Percentiles rank a stretch among this genome's conserved stretches.
phyloP scores from a whole-genome alignment of 2,888 invertebrate species.

The Phytoseiulus persimilis region DNA sequence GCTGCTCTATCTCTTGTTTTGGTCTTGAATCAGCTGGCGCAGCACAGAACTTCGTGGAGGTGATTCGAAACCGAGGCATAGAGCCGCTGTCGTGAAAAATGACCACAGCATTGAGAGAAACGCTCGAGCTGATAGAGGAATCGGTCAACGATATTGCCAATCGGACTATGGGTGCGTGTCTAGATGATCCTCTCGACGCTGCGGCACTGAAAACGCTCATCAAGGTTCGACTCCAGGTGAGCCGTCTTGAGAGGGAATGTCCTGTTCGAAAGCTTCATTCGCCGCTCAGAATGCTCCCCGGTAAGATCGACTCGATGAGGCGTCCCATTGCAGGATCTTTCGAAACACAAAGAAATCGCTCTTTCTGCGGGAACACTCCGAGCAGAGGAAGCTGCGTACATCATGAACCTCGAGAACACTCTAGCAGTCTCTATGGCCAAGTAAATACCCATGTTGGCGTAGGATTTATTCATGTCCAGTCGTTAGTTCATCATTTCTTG shows the following conservation, averaged over 20 bases:
- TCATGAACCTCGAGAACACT: not conserved
- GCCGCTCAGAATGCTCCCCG: too few relatives aligned
- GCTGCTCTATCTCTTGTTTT: too few relatives aligned
- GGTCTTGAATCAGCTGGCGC: too few relatives aligned
- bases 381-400: not conserved
- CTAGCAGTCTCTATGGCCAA: not conserved
- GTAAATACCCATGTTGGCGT: not conserved
- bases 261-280: too few relatives aligned
- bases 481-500: not conserved
- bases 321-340: not conserved
- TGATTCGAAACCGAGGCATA: too few relatives aligned
- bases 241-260: not conserved
- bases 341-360: not conserved
- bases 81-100: not conserved
- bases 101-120: not conserved
- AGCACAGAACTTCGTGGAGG: too few relatives aligned
- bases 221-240: constrained; percentile 12
- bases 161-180: not conserved
- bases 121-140: not conserved
- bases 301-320: not conserved
- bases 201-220: not conserved
- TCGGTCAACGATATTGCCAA: not conserved
- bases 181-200: constrained; percentile 11
- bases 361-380: not conserved
- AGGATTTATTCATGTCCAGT: not conserved